phyloP scores from a whole-genome alignment of 2,113 vertebrate genomes.

The Daboia siamensis region DNA sequence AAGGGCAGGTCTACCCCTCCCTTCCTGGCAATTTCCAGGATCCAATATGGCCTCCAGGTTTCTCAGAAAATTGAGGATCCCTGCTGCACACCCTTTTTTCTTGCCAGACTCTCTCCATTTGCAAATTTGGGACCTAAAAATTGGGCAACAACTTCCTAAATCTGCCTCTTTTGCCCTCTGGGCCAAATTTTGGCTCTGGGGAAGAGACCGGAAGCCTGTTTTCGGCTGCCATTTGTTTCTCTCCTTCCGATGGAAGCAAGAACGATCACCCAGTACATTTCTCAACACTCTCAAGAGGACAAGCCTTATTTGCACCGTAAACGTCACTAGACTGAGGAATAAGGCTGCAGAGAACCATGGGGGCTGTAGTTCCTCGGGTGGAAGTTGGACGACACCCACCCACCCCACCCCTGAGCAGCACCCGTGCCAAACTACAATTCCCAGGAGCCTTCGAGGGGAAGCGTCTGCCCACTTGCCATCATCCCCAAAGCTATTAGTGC shows the following conservation, averaged over 20 bases:
- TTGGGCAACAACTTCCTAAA: not conserved
- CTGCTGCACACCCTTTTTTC: not conserved
- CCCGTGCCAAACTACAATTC: not conserved
- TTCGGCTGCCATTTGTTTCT: not conserved
- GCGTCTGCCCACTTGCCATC: not conserved
- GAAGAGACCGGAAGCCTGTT: not conserved
- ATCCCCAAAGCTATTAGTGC: not conserved
- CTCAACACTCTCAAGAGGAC: not conserved
- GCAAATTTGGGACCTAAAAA: not conserved
- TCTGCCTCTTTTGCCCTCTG: not conserved
- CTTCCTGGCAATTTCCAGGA: not conserved
- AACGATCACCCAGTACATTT: not conserved
- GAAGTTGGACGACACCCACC: not conserved
- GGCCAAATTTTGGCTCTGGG: not conserved
- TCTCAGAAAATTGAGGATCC: not conserved
- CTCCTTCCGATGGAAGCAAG: not conserved
- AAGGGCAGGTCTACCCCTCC: not conserved
- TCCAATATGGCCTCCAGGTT: not conserved
- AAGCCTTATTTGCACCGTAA: not conserved
- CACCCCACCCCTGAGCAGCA: not conserved
- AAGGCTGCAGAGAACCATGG: not conserved
- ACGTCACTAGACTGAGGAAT: not conserved
- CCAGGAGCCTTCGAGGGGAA: not conserved
- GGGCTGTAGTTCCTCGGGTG: not conserved
- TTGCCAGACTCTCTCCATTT: not conserved